Evolutionary conservation across 2,888 invertebrate genomes (phyloP).

Genomic region (Rhagonycha lutea): DNA sequence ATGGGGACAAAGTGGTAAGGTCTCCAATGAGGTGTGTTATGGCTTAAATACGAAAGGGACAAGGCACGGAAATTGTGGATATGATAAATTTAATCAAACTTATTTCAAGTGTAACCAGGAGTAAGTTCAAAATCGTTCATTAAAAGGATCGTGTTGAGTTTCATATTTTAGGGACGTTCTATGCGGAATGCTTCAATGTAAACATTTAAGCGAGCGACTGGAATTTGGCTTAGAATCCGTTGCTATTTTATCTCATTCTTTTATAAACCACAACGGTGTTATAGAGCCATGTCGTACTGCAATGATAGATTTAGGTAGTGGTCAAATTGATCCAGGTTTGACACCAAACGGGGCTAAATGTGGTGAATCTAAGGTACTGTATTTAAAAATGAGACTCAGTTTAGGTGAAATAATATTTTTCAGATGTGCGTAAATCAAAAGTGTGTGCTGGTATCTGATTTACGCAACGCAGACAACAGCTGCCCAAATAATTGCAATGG

Average conservation of each 20-base stretch:
- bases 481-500: constrained; percentile 83
- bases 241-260: constrained; percentile 79
- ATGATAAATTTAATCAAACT: constrained; percentile 72
- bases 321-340: constrained; percentile 91
- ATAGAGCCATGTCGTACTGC: constrained; percentile 90
- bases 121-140: constrained; percentile 61
- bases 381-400: not conserved
- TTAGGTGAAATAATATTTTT: constrained; percentile 30
- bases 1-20: constrained; percentile 91
- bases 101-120: constrained; percentile 73
- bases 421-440: constrained; percentile 92
- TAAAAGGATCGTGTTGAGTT: not conserved
- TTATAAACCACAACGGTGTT: constrained; percentile 77
- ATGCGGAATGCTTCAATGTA: constrained; percentile 95
- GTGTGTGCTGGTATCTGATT: constrained; percentile 74
- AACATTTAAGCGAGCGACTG: constrained; percentile 88
- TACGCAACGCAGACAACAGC: constrained; percentile 61
- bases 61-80: constrained; percentile 92
- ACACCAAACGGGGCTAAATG: constrained; percentile 94
- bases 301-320: constrained; percentile 87
- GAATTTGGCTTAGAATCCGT: constrained; percentile 95
- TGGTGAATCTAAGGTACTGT: constrained; percentile 77
- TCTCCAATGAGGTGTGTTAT: constrained; percentile 84
- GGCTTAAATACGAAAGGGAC: constrained; percentile 80
- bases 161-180: constrained; percentile 65